Evolutionary conservation across 2,797 vertebrate species (phyloP).

Genomic region (Mallotus villosus): DNA sequence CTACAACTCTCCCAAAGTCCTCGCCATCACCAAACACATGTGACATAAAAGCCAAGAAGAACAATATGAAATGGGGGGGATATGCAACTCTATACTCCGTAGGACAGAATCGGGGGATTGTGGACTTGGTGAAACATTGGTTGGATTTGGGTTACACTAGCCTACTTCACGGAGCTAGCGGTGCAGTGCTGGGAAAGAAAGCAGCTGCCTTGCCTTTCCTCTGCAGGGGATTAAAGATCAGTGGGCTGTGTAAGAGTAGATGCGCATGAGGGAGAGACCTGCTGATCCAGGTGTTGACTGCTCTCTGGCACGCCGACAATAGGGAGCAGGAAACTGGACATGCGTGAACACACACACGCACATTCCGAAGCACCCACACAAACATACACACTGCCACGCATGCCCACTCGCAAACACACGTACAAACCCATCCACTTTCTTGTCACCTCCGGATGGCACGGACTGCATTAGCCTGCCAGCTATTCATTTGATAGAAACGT

Average conservation of each 20-base stretch:
- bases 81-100: constrained; percentile 44
- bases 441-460: constrained; percentile 49
- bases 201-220: constrained; percentile 63
- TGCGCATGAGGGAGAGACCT: constrained; percentile 59
- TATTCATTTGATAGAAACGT: constrained; percentile 58
- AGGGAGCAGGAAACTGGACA: constrained; percentile 19
- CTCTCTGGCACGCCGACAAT: constrained; percentile 60
- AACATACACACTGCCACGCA: neutral
- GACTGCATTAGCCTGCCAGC: constrained; percentile 54
- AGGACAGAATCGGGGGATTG: constrained; percentile 36
- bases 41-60: constrained; percentile 48
- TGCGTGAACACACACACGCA: neutral
- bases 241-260: constrained; percentile 65
- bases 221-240: constrained; percentile 57
- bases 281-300: constrained; percentile 71
- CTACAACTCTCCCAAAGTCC: constrained; percentile 37
- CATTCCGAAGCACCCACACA: neutral
- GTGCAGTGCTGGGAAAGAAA: constrained; percentile 58
- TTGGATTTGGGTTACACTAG: constrained; percentile 56
- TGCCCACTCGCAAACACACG: neutral
- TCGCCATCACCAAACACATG: constrained; percentile 49
- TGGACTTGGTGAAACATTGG: constrained; percentile 53
- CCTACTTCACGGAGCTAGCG: constrained; percentile 35
- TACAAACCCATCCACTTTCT: constrained; percentile 26
- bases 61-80: constrained; percentile 32